Evolutionary conservation across 2,888 invertebrate genomes (phyloP), one percentile per base, ranked within the genome.

Genomic region (Lycaena phlaeas): DNA sequence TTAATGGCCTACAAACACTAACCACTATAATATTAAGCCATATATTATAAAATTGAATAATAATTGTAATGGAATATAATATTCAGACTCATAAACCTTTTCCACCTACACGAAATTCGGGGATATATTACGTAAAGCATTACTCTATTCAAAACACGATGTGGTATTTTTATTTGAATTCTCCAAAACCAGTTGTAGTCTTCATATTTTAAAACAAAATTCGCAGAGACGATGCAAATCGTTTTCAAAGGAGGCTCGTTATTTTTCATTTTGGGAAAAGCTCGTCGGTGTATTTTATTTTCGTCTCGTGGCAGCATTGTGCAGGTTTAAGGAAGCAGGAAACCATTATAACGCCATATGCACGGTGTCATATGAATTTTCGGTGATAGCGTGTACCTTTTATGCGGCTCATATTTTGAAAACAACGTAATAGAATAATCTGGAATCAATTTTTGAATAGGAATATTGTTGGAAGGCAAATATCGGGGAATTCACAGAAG

Each of bases 311-410:
- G 56, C 49, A 49, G 61, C 61, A 75, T 76, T 77, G 75, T 72
- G 68, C 46, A 52, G 58, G 61, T 57, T 60, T 49, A 57, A 73
- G 77, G 74, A 75, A 78, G 64, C 76, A 64, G 79, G 79, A 79
- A 79, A 61, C 78, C 79, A 78, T 79, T 78, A 78, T 60, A 60
- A 65, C 63, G 61, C 62, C 70, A 67, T 68, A 64, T 71, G 74
- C 69, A 61, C 58, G 54, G 57, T 68, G 68, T 67, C 65, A 62
- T 57, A 59, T 59, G 63, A 64, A 63, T 66, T 71, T 38, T 73
- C 48, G 70, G 71, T 57, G 64, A 64, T 65, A 62, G 41, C 40
- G 10, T 18, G 18, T 27, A 37, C 27, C 27, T n/a, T 37, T 17
- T 27, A 22, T 17, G 9, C 14, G 28, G 22, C 11, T 18, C 17